phyloP scores from a whole-genome alignment of 35 echinoderm and acorn worm genomes.

The Diadema setosum region DNA sequence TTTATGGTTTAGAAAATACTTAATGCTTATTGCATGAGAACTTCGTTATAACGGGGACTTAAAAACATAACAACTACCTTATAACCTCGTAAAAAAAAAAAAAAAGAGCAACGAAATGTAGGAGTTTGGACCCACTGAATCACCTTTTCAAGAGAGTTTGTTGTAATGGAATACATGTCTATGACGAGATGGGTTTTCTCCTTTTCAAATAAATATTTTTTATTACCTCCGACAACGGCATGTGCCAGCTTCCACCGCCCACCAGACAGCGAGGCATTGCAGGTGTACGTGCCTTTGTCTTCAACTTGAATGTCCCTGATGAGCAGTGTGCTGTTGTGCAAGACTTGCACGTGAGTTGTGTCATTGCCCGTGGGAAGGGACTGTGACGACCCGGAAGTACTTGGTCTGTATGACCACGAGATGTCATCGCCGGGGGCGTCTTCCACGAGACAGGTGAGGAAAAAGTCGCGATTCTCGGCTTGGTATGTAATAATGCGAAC shows the following conservation, averaged over 20 bases:
- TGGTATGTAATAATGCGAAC: background rate
- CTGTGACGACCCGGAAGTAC: background rate
- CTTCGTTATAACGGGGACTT: too few species aligned
- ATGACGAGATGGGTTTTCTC: too few species aligned
- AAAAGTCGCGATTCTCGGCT: background rate
- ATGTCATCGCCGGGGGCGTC: background rate
- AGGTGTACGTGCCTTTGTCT: background rate
- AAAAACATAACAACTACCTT: too few species aligned
- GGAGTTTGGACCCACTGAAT: too few species aligned
- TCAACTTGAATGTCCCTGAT: background rate
- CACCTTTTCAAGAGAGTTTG: too few species aligned
- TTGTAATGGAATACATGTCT: too few species aligned
- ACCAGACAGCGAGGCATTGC: background rate
- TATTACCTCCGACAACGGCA: background rate
- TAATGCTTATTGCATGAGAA: too few species aligned
- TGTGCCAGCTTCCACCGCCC: background rate
- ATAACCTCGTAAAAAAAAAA: too few species aligned
- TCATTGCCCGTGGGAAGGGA: background rate
- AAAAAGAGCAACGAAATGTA: too few species aligned
- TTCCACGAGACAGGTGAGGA: background rate
- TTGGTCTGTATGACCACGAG: background rate
- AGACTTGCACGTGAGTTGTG: background rate
- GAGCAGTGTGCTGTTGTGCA: background rate
- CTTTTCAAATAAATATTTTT: too few species aligned
- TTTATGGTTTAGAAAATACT: too few species aligned